Evolutionary conservation across 2,888 invertebrate species (phyloP).

Genomic region (Athripsodes cinereus): DNA sequence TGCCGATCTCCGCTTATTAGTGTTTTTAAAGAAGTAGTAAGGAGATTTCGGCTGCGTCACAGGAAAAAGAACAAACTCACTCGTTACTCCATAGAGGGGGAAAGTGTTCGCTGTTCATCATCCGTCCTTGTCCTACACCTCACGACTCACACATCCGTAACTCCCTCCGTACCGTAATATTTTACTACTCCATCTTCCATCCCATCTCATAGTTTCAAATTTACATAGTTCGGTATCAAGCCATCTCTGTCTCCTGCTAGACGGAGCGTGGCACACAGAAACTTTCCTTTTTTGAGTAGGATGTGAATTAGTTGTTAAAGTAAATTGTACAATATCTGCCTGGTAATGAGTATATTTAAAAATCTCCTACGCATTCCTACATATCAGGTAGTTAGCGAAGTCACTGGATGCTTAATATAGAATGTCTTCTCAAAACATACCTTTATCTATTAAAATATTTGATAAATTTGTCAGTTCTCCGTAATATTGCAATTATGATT

Average conservation of each 20-base stretch:
- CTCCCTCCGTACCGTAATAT: not conserved
- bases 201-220: conserved; percentile 1
- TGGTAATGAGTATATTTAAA: too few species aligned
- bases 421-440: too few species aligned
- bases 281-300: conserved; percentile 26
- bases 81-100: conserved; percentile 4
- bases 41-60: conserved; percentile 9
- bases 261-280: conserved; percentile 14
- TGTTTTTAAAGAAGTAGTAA: not conserved
- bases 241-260: conserved; percentile 8
- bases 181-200: not conserved
- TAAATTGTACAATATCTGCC: too few species aligned
- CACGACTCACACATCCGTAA: conserved; percentile 10
- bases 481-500: too few species aligned
- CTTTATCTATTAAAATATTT: too few species aligned
- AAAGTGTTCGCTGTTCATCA: conserved; percentile 1
- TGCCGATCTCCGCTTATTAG: not conserved
- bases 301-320: conserved; percentile 10
- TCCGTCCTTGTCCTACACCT: conserved; percentile 4
- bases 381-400: too few species aligned
- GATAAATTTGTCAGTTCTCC: too few species aligned
- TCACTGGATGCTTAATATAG: too few species aligned
- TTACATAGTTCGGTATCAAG: not conserved
- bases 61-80: conserved; percentile 2
- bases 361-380: too few species aligned